These are phyloP conservation scores for Onchidella celtica DNA, from an alignment of 2,888 invertebrate species.

Conservation along the genomic window DNA sequence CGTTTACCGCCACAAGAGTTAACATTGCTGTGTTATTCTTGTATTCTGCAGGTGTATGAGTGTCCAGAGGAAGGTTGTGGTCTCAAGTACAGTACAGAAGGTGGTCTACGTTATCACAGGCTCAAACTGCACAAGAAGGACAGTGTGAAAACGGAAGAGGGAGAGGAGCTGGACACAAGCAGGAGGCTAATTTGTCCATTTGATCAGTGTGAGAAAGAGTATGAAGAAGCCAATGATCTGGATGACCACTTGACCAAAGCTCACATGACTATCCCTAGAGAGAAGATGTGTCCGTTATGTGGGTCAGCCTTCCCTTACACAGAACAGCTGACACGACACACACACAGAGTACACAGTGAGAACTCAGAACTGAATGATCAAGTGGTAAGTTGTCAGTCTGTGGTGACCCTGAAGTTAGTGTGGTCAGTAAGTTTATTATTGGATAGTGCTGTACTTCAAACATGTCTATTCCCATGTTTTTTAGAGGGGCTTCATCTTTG, in stretches of 20 bases:
- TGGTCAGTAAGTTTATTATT: too few relatives aligned
- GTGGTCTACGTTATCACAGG: conserved; percentile 37
- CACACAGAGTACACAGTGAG: conserved; percentile 19
- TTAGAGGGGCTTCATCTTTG: neutral
- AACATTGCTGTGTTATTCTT: too few relatives aligned
- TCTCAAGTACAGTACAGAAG: conserved; percentile 32
- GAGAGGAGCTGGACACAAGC: neutral
- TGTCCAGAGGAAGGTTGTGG: conserved; percentile 44
- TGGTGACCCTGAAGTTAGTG: too few relatives aligned
- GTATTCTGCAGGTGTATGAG: too few relatives aligned
- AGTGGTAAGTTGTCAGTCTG: conserved; percentile 28
- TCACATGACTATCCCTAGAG: conserved; percentile 41
- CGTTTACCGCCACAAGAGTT: too few relatives aligned
- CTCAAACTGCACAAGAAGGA: conserved; percentile 26
- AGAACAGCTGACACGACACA: conserved; percentile 34
- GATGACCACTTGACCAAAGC: conserved; percentile 35
- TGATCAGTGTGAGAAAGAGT: conserved; percentile 36
- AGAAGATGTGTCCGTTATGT: conserved; percentile 45
- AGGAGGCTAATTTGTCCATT: conserved; percentile 38
- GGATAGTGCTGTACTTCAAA: too few relatives aligned
- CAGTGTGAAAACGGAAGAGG: neutral
- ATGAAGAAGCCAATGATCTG: conserved; percentile 24
- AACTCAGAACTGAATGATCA: conserved; percentile 33
- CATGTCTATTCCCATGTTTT: too few relatives aligned
- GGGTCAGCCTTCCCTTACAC: conserved; percentile 34